Evolutionary conservation across 2,888 invertebrate species (phyloP).

Genomic region (Sipunculus nudus): DNA sequence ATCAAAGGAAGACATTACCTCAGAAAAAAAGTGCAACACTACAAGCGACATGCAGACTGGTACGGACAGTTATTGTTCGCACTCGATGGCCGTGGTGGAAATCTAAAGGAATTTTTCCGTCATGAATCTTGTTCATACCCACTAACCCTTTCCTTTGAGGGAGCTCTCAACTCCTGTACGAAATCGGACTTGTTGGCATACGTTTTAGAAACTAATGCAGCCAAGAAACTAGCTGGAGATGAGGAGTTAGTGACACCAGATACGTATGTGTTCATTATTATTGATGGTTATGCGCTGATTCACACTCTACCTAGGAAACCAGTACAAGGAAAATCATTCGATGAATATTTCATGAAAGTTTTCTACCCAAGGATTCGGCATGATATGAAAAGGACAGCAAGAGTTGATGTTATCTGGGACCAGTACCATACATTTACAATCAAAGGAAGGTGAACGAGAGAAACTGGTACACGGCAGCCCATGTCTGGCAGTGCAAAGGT

Average conservation of each 20-base stretch:
- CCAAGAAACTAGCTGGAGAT: too few relatives aligned
- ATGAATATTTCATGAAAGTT: too few relatives aligned
- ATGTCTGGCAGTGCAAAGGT: slow-evolving; percentile 17
- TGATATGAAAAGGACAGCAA: slow-evolving; percentile 14
- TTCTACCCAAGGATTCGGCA: slow-evolving; percentile 14
- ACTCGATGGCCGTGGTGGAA: slow-evolving; percentile 14
- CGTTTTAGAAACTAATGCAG: too few relatives aligned
- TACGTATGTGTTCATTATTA: too few relatives aligned
- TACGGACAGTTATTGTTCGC: not conserved
- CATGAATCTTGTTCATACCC: slow-evolving; percentile 26
- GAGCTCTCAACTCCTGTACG: too few relatives aligned
- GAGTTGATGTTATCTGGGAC: slow-evolving; percentile 23
- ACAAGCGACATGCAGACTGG: not conserved
- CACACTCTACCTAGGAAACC: too few relatives aligned
- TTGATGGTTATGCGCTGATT: too few relatives aligned
- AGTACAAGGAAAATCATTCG: too few relatives aligned
- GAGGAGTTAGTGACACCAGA: too few relatives aligned
- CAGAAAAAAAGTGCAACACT: not conserved
- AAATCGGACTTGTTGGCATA: too few relatives aligned
- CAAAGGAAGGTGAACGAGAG: slow-evolving; percentile 12
- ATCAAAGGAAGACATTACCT: slow-evolving; percentile 9
- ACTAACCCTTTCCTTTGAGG: too few relatives aligned
- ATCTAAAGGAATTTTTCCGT: slow-evolving; percentile 16
- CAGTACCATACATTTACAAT: slow-evolving; percentile 14
- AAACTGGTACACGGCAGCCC: slow-evolving; percentile 17